Conservation (phyloP, 2,888 invertebrate genomes). For the Amphiduros pacificus region DNA sequence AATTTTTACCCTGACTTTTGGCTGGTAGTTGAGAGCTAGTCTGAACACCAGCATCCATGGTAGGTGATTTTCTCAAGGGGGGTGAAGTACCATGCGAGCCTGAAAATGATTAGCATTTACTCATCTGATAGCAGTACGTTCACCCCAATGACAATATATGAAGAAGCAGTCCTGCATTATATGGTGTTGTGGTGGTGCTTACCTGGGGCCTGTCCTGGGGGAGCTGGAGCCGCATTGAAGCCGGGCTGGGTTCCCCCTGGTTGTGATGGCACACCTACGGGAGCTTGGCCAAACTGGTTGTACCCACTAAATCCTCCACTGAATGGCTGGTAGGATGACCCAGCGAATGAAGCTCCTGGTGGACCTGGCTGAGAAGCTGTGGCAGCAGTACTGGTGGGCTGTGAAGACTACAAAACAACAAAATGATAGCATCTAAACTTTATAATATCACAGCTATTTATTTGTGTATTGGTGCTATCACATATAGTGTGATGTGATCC, state of each 20-base stretch:
- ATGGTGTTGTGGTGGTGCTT: too few species aligned
- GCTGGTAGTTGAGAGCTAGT: slow-evolving; percentile 5
- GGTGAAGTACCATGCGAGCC: slow-evolving; percentile 61
- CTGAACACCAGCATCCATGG: slow-evolving; percentile 10
- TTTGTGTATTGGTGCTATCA: too few species aligned
- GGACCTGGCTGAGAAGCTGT: slow-evolving; percentile 34
- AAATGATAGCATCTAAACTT: too few species aligned
- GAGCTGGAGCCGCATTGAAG: slow-evolving; percentile 11
- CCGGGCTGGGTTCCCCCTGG: slow-evolving; percentile 7
- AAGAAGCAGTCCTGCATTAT: too few species aligned
- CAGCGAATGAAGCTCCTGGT: slow-evolving; percentile 29
- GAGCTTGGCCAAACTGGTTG: slow-evolving; percentile 25
- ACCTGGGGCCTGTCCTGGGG: too few species aligned
- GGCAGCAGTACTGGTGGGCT: slow-evolving; percentile 38
- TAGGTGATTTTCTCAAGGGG: slow-evolving; percentile 54
- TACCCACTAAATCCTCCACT: slow-evolving; percentile 31
- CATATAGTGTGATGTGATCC: too few species aligned
- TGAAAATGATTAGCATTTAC: too few species aligned
- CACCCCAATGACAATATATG: too few species aligned
- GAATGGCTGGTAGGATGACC: slow-evolving; percentile 44
- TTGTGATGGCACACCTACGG: background rate
- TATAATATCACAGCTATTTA: too few species aligned
- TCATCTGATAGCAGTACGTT: too few species aligned
- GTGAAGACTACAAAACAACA: slow-evolving; percentile 44
- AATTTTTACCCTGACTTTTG: background rate